Evolutionary conservation across 2,797 vertebrate species (phyloP).

Genomic region (Falco concolor): DNA sequence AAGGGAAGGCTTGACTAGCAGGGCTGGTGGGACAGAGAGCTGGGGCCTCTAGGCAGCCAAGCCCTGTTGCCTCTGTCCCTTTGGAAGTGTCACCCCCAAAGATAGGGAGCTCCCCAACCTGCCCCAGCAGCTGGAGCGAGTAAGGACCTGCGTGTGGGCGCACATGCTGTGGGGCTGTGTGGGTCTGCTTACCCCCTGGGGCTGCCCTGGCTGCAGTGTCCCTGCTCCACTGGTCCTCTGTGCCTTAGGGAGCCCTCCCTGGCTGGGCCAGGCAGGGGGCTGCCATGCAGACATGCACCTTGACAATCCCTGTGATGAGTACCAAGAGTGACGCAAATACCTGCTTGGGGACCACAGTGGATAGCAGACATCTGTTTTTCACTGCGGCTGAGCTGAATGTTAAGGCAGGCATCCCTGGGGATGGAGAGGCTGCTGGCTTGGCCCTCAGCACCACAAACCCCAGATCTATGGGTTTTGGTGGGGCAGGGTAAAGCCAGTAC

Average conservation of each 20-base stretch:
- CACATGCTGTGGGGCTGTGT: fast-evolving
- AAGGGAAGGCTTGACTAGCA: background rate
- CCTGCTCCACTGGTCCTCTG: fast-evolving
- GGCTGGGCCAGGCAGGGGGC: fast-evolving
- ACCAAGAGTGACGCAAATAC: background rate
- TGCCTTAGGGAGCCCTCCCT: background rate
- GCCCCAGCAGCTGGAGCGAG: background rate
- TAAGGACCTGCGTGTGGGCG: fast-evolving
- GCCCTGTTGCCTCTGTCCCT: background rate
- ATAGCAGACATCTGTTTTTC: background rate
- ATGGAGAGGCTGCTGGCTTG: background rate
- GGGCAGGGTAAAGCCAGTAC: background rate
- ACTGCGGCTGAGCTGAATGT: background rate
- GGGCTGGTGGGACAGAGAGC: background rate
- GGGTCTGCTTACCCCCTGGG: fast-evolving
- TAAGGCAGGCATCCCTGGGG: background rate
- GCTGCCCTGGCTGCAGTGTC: background rate
- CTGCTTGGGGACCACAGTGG: fast-evolving
- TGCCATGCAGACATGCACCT: background rate
- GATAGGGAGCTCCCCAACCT: background rate
- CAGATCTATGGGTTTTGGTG: fast-evolving
- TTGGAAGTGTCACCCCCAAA: too few species aligned
- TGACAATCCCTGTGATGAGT: background rate
- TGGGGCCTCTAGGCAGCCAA: background rate
- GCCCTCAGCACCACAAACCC: fast-evolving